A percentile compares a stretch with the other conserved stretches of the same genome.
These are phyloP conservation scores for Caenorhabditis remanei DNA, from an alignment of 1,140 invertebrate species.

Conservation along the genomic window DNA sequence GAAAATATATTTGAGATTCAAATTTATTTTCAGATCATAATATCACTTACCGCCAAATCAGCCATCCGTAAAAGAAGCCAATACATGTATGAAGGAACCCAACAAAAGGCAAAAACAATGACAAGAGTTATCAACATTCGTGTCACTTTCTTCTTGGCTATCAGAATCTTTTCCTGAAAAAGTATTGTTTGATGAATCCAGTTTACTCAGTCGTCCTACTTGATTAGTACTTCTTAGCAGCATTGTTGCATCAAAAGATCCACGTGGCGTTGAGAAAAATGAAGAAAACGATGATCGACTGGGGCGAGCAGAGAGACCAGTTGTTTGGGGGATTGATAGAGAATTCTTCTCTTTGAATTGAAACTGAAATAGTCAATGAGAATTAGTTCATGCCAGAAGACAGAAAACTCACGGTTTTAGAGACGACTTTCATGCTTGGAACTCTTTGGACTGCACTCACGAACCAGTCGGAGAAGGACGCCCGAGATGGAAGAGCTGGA, in stretches of 20 bases:
- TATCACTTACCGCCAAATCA: constrained; percentile 77
- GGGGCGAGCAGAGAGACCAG: constrained; percentile 1
- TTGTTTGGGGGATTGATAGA: constrained; percentile 48
- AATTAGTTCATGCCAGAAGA: no score
- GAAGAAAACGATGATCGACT: constrained; percentile 55
- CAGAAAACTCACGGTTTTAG: constrained; percentile 13
- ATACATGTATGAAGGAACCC: constrained; percentile 87
- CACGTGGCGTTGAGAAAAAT: constrained; percentile 55
- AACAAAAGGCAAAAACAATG: constrained; percentile 91
- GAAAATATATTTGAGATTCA: no score
- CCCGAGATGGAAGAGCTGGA: constrained; percentile 52
- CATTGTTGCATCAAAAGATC: constrained; percentile 41
- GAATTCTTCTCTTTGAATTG: constrained; percentile 57
- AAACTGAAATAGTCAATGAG: not conserved
- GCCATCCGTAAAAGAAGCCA: constrained; percentile 83
- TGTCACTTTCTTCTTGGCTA: constrained; percentile 81
- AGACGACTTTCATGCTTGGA: constrained; percentile 39
- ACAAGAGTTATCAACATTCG: constrained; percentile 92
- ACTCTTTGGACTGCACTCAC: constrained; percentile 49
- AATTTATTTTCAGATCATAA: not conserved
- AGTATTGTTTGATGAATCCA: not conserved
- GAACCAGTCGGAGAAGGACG: constrained; percentile 64
- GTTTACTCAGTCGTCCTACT: constrained; percentile 11
- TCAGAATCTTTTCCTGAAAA: constrained; percentile 65
- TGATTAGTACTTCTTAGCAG: constrained; percentile 61